Percentiles rank a stretch among this genome's conserved stretches.
phyloP scores from a whole-genome alignment of 2,113 vertebrate genomes.

The Halcyon malimbica region DNA sequence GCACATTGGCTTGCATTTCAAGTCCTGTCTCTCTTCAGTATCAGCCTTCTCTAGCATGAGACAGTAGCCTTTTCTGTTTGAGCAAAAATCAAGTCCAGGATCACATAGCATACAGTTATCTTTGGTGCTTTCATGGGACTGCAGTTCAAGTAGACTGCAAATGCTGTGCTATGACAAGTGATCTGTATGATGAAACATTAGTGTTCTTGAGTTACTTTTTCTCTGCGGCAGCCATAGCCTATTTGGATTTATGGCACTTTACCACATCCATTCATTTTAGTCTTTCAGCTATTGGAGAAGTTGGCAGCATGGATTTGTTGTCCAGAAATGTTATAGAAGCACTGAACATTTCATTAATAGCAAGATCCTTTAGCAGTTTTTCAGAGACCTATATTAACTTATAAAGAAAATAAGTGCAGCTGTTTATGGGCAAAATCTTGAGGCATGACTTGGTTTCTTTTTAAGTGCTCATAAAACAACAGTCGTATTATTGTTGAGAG shows the following conservation, averaged over 20 bases:
- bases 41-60: background rate
- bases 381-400: background rate
- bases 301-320: background rate
- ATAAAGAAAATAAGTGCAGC: background rate
- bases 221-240: background rate
- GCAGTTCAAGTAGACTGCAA: background rate
- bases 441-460: background rate
- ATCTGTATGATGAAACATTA: background rate
- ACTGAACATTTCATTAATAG: background rate
- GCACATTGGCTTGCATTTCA: rapidly evolving
- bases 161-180: background rate
- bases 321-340: background rate
- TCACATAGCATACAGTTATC: background rate
- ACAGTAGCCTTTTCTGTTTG: background rate
- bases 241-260: background rate
- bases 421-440: background rate
- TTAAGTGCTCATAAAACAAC: background rate
- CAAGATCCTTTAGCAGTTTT: background rate
- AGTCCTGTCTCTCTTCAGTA: background rate
- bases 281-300: background rate
- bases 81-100: background rate
- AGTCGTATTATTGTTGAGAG: background rate
- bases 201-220: background rate
- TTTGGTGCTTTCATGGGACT: background rate
- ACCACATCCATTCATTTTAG: background rate